Base-by-base conservation (phyloP, 1,140 invertebrate genomes). In the Diorhabda carinulata region DNA sequence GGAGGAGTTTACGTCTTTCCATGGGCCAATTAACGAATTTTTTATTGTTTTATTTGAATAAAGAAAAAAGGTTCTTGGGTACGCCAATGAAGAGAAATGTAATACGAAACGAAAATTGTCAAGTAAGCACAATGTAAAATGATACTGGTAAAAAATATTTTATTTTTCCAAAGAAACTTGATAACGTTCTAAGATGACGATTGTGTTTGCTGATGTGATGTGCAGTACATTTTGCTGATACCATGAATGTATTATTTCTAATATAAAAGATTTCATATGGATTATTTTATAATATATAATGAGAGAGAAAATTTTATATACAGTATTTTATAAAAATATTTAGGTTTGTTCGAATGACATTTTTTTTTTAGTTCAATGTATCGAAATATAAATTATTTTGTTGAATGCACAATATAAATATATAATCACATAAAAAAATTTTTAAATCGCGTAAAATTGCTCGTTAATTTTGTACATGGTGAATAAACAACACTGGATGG, bases 51-150 rank as follows among this genome's bases (percentile, higher is more conserved):
- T 25, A 25, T 25, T 25, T 25, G 25, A 25, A 25, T 25, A 25
- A 25, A 25, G 25, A 1, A 25, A n/a, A 25, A 25, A 25, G 25
- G 25, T 25, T 25, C 2, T 25, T 25, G 25, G 0, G 25, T 25
- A 25, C 25, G 25, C 25, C 25, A 25, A 25, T 25, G 25, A 25
- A 1, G 25, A 25, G 59, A 61, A 61, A 61, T 61, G 59, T 40
- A 61, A 61, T 61, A 61, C 42, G 59, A 61, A 61, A 61, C 59
- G 25, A 61, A 61, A 61, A 41, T 61, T 61, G 59, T 41, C 42
- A 61, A 61, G 59, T 61, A 2, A 41, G 42, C 59, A 61, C 59
- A 61, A 52, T 52, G 58, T n/a, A 59, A 41, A 59, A 3, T 7
- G 2, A 59, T 59, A 5, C 58, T 7, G 58, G 58, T 25, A 10